These are phyloP conservation scores for Diogma glabrata DNA, from an alignment of 2,888 invertebrate species.

Conservation along the genomic window DNA sequence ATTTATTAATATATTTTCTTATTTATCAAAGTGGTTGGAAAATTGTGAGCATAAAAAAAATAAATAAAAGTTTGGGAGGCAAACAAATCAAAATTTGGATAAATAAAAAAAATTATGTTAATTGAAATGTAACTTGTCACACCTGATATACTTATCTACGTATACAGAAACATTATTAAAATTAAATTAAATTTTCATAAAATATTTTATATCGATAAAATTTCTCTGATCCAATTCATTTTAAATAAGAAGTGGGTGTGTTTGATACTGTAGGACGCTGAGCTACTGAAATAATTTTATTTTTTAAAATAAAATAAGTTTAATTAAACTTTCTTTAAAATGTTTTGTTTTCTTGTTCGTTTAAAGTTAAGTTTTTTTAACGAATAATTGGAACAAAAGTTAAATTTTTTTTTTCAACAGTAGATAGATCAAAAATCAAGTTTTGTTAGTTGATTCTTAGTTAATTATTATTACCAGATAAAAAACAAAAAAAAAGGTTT, in stretches of 20 bases:
- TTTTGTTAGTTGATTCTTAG: too few relatives aligned
- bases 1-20: too few relatives aligned
- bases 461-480: too few relatives aligned
- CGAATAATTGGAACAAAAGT: too few relatives aligned
- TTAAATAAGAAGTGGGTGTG: constrained; percentile 24
- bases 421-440: too few relatives aligned
- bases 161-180: background rate
- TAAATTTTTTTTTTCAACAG: too few relatives aligned
- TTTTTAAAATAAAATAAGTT: background rate
- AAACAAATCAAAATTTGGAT: too few relatives aligned
- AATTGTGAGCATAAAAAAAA: constrained; percentile 5
- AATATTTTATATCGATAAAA: background rate
- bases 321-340: background rate
- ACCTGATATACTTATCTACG: background rate
- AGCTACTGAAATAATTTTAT: background rate
- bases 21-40: too few relatives aligned
- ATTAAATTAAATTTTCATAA: background rate
- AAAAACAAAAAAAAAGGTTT: constrained; percentile 22
- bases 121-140: too few relatives aligned
- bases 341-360: background rate
- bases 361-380: constrained; percentile 8
- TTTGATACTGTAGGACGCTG: constrained; percentile 21
- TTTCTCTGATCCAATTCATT: background rate
- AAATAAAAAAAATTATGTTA: too few relatives aligned
- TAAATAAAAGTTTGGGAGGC: too few relatives aligned